A percentile compares a stretch with the other conserved stretches of the same genome.
These are phyloP conservation scores for Tachysurus fulvidraco DNA, from an alignment of 2,113 vertebrate genomes.

Conservation along the genomic window DNA sequence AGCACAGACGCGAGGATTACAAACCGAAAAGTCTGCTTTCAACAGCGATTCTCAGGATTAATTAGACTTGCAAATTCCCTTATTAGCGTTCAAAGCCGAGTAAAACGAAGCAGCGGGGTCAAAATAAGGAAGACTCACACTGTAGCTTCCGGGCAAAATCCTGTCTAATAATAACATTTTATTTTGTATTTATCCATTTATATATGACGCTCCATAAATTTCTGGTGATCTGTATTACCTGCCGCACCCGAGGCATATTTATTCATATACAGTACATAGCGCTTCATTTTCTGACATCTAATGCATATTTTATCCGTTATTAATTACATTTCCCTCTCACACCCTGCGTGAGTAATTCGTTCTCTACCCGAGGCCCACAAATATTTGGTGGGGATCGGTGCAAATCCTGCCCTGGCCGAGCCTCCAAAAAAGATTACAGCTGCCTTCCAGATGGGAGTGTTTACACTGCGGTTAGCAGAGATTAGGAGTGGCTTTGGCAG, in stretches of 20 bases:
- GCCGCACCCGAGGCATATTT: conserved; percentile 6
- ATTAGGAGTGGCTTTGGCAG: conserved; percentile 53
- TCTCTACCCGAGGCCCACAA: conserved; percentile 10
- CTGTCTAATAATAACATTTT: conserved; percentile 2
- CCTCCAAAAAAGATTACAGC: conserved; percentile 13
- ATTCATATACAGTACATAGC: not conserved
- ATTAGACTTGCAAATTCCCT: conserved; percentile 27
- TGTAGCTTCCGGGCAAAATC: not conserved
- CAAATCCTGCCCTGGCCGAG: conserved; percentile 28
- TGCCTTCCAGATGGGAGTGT: conserved; percentile 41
- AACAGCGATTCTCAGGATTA: conserved; percentile 16
- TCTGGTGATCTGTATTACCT: not conserved
- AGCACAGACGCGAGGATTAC: conserved; percentile 36
- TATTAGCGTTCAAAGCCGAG: conserved; percentile 15
- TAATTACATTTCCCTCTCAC: not conserved
- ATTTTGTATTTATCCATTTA: not conserved
- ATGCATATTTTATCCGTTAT: conserved; percentile 24
- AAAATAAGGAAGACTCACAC: not conserved
- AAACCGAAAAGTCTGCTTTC: not conserved
- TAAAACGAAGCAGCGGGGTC: not conserved
- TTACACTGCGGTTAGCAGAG: conserved; percentile 41
- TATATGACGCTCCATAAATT: not conserved
- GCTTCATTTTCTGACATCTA: not conserved
- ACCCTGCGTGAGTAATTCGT: conserved; percentile 7
- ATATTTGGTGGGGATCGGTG: conserved; percentile 7